Percentiles rank a stretch among this genome's conserved stretches.
Conservation (phyloP, 2,113 vertebrate genomes). For the Micromys minutus region DNA sequence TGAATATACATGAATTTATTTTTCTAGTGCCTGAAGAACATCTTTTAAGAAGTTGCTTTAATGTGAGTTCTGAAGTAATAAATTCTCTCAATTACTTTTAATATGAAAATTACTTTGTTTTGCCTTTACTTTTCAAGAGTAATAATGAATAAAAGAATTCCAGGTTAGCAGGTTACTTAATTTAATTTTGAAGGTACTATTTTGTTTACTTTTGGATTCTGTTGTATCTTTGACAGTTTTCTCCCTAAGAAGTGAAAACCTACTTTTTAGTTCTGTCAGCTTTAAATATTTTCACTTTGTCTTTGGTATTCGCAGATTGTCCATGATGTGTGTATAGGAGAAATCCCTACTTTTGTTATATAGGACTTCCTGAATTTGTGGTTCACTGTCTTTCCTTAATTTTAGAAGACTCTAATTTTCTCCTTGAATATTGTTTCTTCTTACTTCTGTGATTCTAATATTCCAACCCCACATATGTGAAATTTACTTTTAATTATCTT, state of each 20-base stretch:
- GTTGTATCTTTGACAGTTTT: background rate
- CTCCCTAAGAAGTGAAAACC: background rate
- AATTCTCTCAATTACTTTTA: constrained; percentile 4
- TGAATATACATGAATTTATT: constrained; percentile 12
- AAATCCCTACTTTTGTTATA: background rate
- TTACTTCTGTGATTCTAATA: background rate
- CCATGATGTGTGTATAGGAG: background rate
- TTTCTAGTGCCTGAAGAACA: background rate
- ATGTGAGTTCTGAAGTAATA: background rate
- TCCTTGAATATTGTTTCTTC: background rate
- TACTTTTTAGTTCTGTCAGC: background rate
- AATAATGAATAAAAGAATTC: constrained; percentile 28
- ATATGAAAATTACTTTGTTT: constrained; percentile 50
- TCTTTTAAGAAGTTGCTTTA: constrained; percentile 29
- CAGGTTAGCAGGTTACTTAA: constrained; percentile 16
- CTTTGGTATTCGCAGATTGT: constrained; percentile 13
- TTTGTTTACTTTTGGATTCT: constrained; percentile 55
- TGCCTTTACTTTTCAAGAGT: constrained; percentile 3
- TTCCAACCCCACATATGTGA: background rate
- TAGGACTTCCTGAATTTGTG: constrained; percentile 22
- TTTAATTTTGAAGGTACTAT: constrained; percentile 19
- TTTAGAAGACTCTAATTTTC: constrained; percentile 39
- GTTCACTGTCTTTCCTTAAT: background rate
- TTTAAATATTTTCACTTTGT: constrained; percentile 38
- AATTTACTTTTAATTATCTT: constrained; percentile 39